Evolutionary conservation across 2,113 vertebrate genomes (phyloP).

Genomic region (Cricetomys ansorgei): DNA sequence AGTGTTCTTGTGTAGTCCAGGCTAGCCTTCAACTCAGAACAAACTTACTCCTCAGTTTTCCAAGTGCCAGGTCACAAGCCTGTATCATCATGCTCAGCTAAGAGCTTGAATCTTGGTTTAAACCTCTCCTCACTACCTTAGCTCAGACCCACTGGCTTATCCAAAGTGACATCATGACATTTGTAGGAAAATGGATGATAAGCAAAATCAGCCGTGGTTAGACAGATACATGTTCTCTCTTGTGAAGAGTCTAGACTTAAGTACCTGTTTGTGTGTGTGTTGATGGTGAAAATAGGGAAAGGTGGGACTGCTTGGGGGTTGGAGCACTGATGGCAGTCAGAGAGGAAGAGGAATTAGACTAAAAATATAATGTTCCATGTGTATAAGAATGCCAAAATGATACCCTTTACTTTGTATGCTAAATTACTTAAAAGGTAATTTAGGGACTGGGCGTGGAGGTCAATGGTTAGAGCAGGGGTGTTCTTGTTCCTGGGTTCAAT

Average conservation of each 20-base stretch:
- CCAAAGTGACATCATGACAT: neutral
- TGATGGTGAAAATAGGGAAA: neutral
- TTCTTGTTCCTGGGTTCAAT: neutral
- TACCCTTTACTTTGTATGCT: neutral
- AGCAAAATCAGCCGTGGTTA: neutral
- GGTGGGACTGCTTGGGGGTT: neutral
- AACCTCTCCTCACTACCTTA: neutral
- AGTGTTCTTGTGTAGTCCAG: too few relatives aligned
- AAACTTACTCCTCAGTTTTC: neutral
- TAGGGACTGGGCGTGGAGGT: neutral
- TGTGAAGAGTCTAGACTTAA: neutral
- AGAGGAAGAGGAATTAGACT: neutral
- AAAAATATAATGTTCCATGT: neutral
- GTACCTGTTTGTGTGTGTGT: neutral
- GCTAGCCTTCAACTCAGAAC: neutral
- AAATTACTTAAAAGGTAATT: neutral
- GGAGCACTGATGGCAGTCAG: neutral
- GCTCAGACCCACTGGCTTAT: neutral
- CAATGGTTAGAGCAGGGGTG: neutral
- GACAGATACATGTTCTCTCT: neutral
- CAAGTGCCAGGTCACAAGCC: neutral
- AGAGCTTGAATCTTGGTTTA: slow-evolving; percentile 33
- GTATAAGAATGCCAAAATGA: neutral
- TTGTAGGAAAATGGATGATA: neutral
- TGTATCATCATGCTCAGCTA: neutral